Percentiles rank a stretch among this genome's conserved stretches.
These are phyloP conservation scores for Thymelicus sylvestris DNA, from an alignment of 2,888 invertebrate genomes.

Conservation along the genomic window DNA sequence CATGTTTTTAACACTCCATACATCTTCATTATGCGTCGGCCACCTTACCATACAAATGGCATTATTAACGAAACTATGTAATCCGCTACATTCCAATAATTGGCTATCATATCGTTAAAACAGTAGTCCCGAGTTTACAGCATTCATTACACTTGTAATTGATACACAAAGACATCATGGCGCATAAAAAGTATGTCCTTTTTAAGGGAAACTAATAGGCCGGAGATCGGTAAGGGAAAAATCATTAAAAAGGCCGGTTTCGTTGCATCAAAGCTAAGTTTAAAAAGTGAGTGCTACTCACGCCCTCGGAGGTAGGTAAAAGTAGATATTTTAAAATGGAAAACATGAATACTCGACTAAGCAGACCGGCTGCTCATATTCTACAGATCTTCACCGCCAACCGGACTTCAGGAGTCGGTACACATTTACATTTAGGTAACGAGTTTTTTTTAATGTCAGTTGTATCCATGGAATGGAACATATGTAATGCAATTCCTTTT, in stretches of 20 bases:
- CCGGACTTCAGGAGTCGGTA: background rate
- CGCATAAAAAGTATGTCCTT: conserved; percentile 43
- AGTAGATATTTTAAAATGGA: conserved; percentile 13
- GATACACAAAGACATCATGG: conserved; percentile 46
- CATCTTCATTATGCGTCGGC: conserved; percentile 10
- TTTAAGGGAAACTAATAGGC: conserved; percentile 45
- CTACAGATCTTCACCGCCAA: background rate
- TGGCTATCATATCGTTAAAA: conserved; percentile 39
- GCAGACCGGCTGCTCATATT: conserved; percentile 3
- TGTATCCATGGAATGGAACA: too few relatives aligned
- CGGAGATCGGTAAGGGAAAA: conserved; percentile 43
- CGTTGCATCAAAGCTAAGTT: conserved; percentile 39
- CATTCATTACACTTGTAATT: conserved; percentile 41
- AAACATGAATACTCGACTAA: conserved; percentile 10
- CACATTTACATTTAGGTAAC: too few relatives aligned
- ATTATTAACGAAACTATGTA: conserved; percentile 12
- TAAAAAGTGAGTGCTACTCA: conserved; percentile 12
- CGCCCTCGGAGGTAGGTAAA: conserved; percentile 1
- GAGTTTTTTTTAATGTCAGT: too few relatives aligned
- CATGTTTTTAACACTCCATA: background rate
- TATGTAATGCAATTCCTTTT: too few relatives aligned
- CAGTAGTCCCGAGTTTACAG: conserved; percentile 1
- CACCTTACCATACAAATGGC: conserved; percentile 17
- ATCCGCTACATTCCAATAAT: conserved; percentile 19
- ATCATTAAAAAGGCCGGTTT: conserved; percentile 46